These are phyloP conservation scores for Diabrotica undecimpunctata DNA, from an alignment of 1,140 invertebrate genomes.

Conservation along the genomic window DNA sequence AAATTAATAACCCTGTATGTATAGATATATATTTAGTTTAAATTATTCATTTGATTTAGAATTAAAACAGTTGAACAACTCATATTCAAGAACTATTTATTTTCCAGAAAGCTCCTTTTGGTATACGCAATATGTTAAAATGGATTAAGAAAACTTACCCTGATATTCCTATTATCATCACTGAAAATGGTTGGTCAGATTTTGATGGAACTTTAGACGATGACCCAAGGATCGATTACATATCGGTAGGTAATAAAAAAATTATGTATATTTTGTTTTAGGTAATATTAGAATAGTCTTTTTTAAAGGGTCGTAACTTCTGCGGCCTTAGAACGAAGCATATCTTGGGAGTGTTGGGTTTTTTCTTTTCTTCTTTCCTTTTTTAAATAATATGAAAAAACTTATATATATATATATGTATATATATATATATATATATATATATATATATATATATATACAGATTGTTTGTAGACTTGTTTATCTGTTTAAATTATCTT, in stretches of 20 bases:
- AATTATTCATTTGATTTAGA: too few relatives aligned
- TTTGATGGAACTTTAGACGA: conserved; percentile 45
- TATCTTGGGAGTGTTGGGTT: not conserved
- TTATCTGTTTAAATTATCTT: too few relatives aligned
- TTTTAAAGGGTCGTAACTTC: too few relatives aligned
- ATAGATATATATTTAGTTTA: too few relatives aligned
- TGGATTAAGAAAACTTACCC: conserved; percentile 32
- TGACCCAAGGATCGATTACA: conserved; percentile 52
- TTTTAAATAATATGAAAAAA: too few relatives aligned
- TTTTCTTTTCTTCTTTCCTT: too few relatives aligned
- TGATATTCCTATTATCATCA: conserved; percentile 25
- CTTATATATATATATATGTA: too few relatives aligned
- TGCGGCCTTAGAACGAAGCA: too few relatives aligned
- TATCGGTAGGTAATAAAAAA: conserved; percentile 29
- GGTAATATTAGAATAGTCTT: not conserved
- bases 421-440: too few relatives aligned
- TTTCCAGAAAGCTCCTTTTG: conserved; percentile 31
- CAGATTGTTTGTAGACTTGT: too few relatives aligned
- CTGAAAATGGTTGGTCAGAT: conserved; percentile 31
- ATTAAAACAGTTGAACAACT: not conserved
- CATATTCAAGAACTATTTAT: not conserved
- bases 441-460: too few relatives aligned
- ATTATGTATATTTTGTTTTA: not conserved
- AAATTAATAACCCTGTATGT: too few relatives aligned
- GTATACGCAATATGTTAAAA: conserved; percentile 33